A percentile compares a stretch with the other conserved stretches of the same genome.
These are phyloP conservation scores for Parthenolecanium corni DNA, from an alignment of 2,888 invertebrate species.

Conservation along the genomic window DNA sequence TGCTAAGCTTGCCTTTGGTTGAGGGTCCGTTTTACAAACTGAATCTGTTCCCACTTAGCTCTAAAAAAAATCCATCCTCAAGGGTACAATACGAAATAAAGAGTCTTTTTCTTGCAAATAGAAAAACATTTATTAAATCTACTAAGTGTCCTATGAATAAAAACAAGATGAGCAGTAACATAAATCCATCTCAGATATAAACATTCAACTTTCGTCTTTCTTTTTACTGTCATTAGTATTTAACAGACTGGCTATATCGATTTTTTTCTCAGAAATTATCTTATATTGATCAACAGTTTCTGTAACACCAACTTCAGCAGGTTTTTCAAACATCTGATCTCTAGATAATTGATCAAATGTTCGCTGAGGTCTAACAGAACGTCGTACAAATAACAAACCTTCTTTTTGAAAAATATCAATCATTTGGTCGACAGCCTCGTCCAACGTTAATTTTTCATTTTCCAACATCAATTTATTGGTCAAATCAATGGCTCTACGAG, in stretches of 20 bases:
- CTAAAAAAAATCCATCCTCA: too few relatives aligned
- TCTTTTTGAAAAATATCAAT: background rate
- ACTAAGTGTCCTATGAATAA: too few relatives aligned
- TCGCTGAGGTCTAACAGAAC: too few relatives aligned
- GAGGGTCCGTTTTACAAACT: too few relatives aligned
- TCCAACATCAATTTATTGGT: background rate
- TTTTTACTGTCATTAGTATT: background rate
- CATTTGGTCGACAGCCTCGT: constrained; percentile 5
- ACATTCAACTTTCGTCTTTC: background rate
- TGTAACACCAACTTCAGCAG: background rate
- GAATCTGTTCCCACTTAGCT: too few relatives aligned
- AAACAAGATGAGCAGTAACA: too few relatives aligned
- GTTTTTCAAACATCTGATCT: constrained; percentile 7
- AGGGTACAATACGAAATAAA: too few relatives aligned
- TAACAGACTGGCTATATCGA: background rate
- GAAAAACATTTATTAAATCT: too few relatives aligned
- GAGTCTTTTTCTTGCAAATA: too few relatives aligned
- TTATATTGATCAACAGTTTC: background rate
- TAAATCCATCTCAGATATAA: too few relatives aligned
- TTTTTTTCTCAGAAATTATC: constrained; percentile 3
- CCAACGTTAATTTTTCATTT: constrained; percentile 1
- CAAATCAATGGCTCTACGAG: constrained; percentile 2
- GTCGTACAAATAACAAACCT: background rate
- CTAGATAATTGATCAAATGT: too few relatives aligned
- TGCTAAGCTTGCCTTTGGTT: too few relatives aligned